A percentile compares a stretch with the other conserved stretches of the same genome.
These are phyloP conservation scores for Petrophora chlorosata DNA, from an alignment of 2,888 invertebrate species.

Conservation along the genomic window DNA sequence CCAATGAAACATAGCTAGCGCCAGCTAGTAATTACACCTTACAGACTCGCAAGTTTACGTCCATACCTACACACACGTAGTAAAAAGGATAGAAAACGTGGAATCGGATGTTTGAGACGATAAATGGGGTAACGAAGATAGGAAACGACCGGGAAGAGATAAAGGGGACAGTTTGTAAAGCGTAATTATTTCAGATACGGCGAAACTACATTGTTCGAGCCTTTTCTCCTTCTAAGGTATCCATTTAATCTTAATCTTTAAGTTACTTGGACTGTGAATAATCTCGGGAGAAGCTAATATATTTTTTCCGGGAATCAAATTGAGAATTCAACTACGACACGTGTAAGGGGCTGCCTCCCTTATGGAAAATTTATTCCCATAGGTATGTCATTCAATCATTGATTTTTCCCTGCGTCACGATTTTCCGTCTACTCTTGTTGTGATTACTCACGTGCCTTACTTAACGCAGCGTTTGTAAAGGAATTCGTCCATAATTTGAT, in stretches of 20 bases:
- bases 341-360: constrained; percentile 54
- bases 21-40: constrained; percentile 21
- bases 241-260: constrained; percentile 27
- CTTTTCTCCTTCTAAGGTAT: constrained; percentile 11
- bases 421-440: constrained; percentile 33
- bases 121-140: constrained; percentile 64
- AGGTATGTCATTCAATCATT: constrained; percentile 81
- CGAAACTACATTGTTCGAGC: constrained; percentile 24
- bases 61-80: background rate
- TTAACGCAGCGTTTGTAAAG: constrained; percentile 5
- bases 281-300: constrained; percentile 42
- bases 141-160: constrained; percentile 58
- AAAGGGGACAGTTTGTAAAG: constrained; percentile 66
- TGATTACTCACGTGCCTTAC: constrained; percentile 21
- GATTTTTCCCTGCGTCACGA: constrained; percentile 51
- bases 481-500: no score
- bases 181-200: constrained; percentile 62
- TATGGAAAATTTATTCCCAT: constrained; percentile 75
- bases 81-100: constrained; percentile 28
- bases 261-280: constrained; percentile 36
- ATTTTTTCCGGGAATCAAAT: constrained; percentile 56
- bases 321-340: constrained; percentile 68
- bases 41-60: background rate
- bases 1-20: constrained; percentile 9
- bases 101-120: constrained; percentile 40